A percentile compares a stretch with the other conserved stretches of the same genome.
Conservation (phyloP, 2,113 vertebrate species). For the Edolisoma coerulescens region DNA sequence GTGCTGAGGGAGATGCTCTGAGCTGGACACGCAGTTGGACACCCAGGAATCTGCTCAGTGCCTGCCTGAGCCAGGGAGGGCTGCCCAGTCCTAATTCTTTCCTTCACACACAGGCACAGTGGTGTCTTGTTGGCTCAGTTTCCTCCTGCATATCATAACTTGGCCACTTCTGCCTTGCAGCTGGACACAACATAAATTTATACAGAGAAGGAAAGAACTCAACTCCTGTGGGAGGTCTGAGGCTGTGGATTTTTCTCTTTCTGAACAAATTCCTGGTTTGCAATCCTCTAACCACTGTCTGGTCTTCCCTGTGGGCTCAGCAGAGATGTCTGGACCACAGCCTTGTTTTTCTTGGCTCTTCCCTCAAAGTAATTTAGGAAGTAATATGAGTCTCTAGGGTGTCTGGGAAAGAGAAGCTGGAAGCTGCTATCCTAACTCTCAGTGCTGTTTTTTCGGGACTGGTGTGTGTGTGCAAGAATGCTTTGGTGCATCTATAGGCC, state of each 20-base stretch:
- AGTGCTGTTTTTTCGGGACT: background rate
- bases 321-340: background rate
- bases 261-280: background rate
- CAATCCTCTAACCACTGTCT: background rate
- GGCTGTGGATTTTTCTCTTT: background rate
- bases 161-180: background rate
- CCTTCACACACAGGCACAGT: background rate
- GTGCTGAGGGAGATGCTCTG: background rate
- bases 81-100: background rate
- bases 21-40: background rate
- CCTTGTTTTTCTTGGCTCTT: background rate
- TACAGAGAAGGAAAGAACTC: background rate
- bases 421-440: background rate
- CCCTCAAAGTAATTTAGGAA: background rate
- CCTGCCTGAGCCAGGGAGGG: background rate
- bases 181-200: background rate
- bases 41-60: background rate
- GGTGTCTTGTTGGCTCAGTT: background rate
- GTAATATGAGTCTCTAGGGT: background rate
- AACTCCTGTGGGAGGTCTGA: background rate
- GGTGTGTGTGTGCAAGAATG: background rate
- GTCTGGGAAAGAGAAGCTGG: background rate
- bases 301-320: background rate
- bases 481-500: background rate
- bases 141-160: background rate